Base-by-base conservation (phyloP, 2,888 invertebrate species). In the Aquatica leii region DNA sequence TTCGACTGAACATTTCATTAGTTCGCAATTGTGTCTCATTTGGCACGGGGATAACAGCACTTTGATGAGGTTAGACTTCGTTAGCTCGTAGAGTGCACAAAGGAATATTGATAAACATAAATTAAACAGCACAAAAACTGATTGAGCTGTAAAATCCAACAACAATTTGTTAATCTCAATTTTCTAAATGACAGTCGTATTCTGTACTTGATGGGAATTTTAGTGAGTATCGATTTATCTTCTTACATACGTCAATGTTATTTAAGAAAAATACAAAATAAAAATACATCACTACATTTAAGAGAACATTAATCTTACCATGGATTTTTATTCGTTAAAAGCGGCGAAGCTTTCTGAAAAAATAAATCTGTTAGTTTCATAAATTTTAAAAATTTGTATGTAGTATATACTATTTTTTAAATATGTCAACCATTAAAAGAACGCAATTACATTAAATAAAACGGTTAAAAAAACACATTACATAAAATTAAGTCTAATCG, bases 31-130 rank as follows among this genome's bases (percentile, higher is more conserved):
- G 72, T 58, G 59, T 59, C 63, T 64, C 60, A 62, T 49, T 34
- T 53, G 59, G 64, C 56, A 51, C 65, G 61, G 62, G 65, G 61
- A 46, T 59, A 60, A 55, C 57, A 53, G 58, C 66, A 66, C 73
- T 74, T 75, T 77, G 73, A 76, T 73, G 74, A 73, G 72, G 73
- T 73, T 74, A 72, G 67, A 72, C 69, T 72, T 75, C 73, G 73
- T 75, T 74, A 65, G 62, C 53, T 60, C 48, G 50, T 37, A 35
- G 55, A 59, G 14, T 12, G 54, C 58, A 63, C 59, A 63, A 63
- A 63, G 59, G 49, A 59, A 40, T 17, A 59, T 59, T 59, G 55
- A 63, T 63, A 59, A 63, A 46, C 46, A 49, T 49, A 63, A 59
- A 59, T 59, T 50, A 37, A 43, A 24, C 46, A 60, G 54, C 46